Evolutionary conservation across 2,888 invertebrate species (phyloP), one percentile per base, ranked within the genome.

Genomic region (Lagria hirta): DNA sequence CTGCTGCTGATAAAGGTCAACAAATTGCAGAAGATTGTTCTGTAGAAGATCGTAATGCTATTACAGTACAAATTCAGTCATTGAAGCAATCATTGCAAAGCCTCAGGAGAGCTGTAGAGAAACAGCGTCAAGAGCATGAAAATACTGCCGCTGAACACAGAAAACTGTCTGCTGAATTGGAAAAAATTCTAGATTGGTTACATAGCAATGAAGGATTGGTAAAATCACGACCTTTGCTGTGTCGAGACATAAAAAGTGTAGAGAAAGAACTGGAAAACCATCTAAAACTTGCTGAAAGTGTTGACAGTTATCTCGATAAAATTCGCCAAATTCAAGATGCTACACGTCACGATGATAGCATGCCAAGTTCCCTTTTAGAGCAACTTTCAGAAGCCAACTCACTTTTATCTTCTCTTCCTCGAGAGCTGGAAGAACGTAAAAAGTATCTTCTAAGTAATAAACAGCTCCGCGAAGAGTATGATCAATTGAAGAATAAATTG

Each of bases 1-100:
- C 88, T 3, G 92, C 94, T 1, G 84, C 84, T 7, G 95, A 95
- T 63, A 94, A 94, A 67, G 95, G 94, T 0, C 89, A 91, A 62
- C 90, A 92, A 68, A 94, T 96, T 17, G 91, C 91, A 0, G 85
- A 86, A 0, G 94, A 95, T 72, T 92, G 93, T 23, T 86, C 89
- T 2, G 84, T 88, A 0, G 85, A 87, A 10, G 94, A 94, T 58
- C 80, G 88, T 57, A 93, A 93, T 58, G 84, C 84, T 54, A 85
- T 95, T 3, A 91, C 90, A 1, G 90, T 92, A 64, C 86, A 93
- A 57, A 66, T 95, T 12, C 92, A 93, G 60, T 85, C 86, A 0
- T 68, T 95, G 11, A 93, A 91, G 68, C 89, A 90, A 64, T 88
- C 92, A 53, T 72, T 93, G 8, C 80, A 87, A 36, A 82, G 83